These are phyloP conservation scores for Ichneumoninae sp. DNA, from an alignment of 2,888 invertebrate species.

Conservation along the genomic window DNA sequence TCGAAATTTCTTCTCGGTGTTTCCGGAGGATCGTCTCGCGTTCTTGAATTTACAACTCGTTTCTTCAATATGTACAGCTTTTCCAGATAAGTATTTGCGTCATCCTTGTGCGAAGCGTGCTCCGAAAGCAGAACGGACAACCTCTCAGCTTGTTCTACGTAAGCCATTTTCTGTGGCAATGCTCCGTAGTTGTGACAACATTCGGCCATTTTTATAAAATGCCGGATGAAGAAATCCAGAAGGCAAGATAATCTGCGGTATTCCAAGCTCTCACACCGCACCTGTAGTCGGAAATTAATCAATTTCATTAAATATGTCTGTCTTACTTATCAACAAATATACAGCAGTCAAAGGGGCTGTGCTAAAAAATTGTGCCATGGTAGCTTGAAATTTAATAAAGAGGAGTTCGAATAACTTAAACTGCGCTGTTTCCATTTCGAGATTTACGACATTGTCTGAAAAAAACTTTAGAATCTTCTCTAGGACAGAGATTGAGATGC, in stretches of 20 bases:
- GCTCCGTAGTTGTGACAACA: conserved; percentile 88
- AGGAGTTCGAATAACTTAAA: background rate
- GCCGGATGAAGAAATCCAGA: conserved; percentile 89
- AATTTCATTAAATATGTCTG: background rate
- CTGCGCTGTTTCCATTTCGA: background rate
- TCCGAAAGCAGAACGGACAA: conserved; percentile 87
- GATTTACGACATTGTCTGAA: background rate
- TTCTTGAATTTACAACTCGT: conserved; percentile 17
- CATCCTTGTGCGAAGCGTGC: conserved; percentile 85
- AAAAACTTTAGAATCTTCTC: no score
- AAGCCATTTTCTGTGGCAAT: conserved; percentile 87
- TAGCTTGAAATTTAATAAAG: background rate
- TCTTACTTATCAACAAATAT: background rate
- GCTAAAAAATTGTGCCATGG: background rate
- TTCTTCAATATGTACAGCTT: conserved; percentile 83
- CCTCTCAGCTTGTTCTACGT: conserved; percentile 89
- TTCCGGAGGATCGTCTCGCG: conserved; percentile 71
- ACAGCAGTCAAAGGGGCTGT: background rate
- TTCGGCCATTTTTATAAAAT: conserved; percentile 90
- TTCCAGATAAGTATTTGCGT: conserved; percentile 86
- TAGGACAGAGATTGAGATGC: no score
- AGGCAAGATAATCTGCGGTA: conserved; percentile 87
- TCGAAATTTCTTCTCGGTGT: conserved; percentile 78
- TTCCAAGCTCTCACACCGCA: conserved; percentile 85
- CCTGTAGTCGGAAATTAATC: conserved; percentile 72